A percentile compares a stretch with the other conserved stretches of the same genome.
Evolutionary conservation across 2,888 invertebrate species (phyloP).

Genomic region (Abrostola tripartita): DNA sequence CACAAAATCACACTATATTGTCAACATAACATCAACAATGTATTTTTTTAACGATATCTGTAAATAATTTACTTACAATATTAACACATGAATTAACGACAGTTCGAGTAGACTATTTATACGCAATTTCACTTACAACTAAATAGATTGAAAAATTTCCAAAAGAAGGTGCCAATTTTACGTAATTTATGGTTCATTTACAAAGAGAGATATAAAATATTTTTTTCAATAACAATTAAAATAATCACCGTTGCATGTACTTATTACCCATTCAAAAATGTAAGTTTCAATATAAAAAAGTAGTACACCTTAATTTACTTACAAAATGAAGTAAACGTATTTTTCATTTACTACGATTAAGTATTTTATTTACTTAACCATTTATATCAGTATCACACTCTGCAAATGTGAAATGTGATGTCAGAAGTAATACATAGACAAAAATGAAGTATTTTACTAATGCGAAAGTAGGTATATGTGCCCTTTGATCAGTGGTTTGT

Average conservation of each 20-base stretch:
- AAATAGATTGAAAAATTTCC: conserved; percentile 55
- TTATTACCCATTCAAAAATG: too few species aligned
- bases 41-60: conserved; percentile 3
- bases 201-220: neutral
- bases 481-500: too few species aligned
- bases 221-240: too few species aligned
- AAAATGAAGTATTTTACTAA: too few species aligned
- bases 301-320: too few species aligned
- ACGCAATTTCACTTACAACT: conserved; percentile 56
- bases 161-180: conserved; percentile 61
- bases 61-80: conserved; percentile 57
- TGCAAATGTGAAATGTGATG: neutral
- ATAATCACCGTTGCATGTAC: too few species aligned
- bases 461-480: too few species aligned
- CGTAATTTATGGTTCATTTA: conserved; percentile 64
- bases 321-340: too few species aligned
- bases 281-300: too few species aligned
- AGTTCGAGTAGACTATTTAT: conserved; percentile 45
- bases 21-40: conserved; percentile 7
- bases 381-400: neutral
- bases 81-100: conserved; percentile 50
- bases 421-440: neutral
- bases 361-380: too few species aligned
- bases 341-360: neutral
- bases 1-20: conserved; percentile 47